Conservation (phyloP, 2,888 invertebrate species). For the Amphimallon solstitiale region DNA sequence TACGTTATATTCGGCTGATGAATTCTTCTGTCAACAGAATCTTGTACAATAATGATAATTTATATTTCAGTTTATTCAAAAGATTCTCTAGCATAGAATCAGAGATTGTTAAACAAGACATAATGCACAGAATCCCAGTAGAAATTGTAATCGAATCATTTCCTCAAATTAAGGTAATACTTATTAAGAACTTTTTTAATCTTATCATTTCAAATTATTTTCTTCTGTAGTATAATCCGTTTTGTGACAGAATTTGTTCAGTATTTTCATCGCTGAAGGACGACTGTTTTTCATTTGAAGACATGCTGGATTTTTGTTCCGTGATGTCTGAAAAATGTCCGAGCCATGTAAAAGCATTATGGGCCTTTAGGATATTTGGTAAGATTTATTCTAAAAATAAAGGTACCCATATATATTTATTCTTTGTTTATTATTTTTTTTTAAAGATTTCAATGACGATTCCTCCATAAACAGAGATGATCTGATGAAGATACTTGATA, state of each 20-base stretch:
- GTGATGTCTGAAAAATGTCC: slow-evolving; percentile 80
- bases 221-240: slow-evolving; percentile 76
- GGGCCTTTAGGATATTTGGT: slow-evolving; percentile 84
- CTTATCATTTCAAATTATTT: slow-evolving; percentile 32
- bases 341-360: slow-evolving; percentile 75
- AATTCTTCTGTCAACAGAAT: no score
- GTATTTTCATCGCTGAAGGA: slow-evolving; percentile 79
- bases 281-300: slow-evolving; percentile 79
- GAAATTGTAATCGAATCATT: slow-evolving; percentile 70
- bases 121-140: slow-evolving; percentile 65
- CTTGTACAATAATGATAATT: no score
- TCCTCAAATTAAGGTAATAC: slow-evolving; percentile 71
- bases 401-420: no score
- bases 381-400: no score
- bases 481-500: slow-evolving; percentile 67
- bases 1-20: not conserved
- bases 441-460: slow-evolving; percentile 71
- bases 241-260: slow-evolving; percentile 74
- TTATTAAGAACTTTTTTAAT: slow-evolving; percentile 4
- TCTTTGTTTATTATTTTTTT: not conserved
- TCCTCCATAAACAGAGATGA: slow-evolving; percentile 69
- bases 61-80: slow-evolving; percentile 67
- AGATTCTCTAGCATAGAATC: slow-evolving; percentile 67
- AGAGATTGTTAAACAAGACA: slow-evolving; percentile 62
- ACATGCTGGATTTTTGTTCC: slow-evolving; percentile 80